Evolutionary conservation across 2,888 invertebrate species (phyloP), one percentile per base, ranked within the genome.

Genomic region (Sericinus montela): DNA sequence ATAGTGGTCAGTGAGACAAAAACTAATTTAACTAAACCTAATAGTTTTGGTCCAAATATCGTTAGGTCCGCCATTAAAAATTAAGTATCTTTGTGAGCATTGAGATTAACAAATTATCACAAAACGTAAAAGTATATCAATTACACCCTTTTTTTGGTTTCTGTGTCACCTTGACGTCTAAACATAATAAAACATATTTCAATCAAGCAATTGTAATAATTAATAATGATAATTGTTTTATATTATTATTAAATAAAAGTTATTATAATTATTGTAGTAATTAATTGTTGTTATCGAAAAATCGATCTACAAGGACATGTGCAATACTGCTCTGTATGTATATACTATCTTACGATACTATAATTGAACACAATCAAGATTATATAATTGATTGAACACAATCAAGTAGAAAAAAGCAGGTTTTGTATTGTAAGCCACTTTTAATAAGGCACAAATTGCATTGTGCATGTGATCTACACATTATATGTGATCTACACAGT

Each of bases 31-130:
- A 30, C 11, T 30, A 30, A 30, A 30, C 30, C n/a, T 29, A 29
- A 10, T 40, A 49, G 40, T 54, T 50, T 52, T 52, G 52, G 52
- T 54, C 42, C 49, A 52, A 50, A 52, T 48, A 47, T 38, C 1
- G n/a, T 41, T 45, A 35, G 10, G 40, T 29, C 39, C 7, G 2
- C 36, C 14, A 25, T 41, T 45, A 39, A 16, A 44, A 56, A 56
- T 59, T 59, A 57, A 59, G 57, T 57, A 57, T 49, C 55, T 19
- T 43, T 38, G 34, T 54, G 56, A 56, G 56, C 56, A 51, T 11
- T 30, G 1, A 11, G 36, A 42, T 40, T 16, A 29, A 41, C 34
- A 29, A 34, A 28, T 38, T 46, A 50, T 50, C 50, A 50, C 50
- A 50, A 41, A 28, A 32, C 32, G n/a, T 35, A 39, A 16, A 37